phyloP scores from a whole-genome alignment of 2,888 invertebrate species.

The Aricia artaxerxes region DNA sequence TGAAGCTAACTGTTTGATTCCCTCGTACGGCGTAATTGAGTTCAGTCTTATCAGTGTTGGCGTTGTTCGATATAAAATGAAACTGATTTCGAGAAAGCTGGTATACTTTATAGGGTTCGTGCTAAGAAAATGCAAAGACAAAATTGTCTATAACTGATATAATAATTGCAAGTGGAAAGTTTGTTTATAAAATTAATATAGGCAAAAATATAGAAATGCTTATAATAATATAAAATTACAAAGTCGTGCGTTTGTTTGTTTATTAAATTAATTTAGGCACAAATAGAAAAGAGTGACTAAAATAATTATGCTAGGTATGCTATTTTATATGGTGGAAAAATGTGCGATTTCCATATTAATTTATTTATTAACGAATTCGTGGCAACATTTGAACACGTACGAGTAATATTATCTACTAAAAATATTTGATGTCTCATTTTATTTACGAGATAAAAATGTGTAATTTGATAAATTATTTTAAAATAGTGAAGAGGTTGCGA shows the following conservation, averaged over 20 bases:
- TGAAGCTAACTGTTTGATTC: constrained; percentile 30
- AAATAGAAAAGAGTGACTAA: no score
- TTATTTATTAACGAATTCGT: no score
- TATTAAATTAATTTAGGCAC: no score
- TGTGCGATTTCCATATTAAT: no score
- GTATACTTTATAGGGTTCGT: not conserved
- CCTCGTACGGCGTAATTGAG: constrained; percentile 30
- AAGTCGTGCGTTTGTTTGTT: no score
- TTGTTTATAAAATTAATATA: not conserved
- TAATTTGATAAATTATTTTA: constrained; percentile 13
- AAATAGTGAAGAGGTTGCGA: constrained; percentile 2
- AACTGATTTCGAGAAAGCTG: constrained; percentile 25
- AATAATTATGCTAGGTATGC: no score
- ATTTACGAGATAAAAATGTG: not conserved
- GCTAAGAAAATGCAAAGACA: not conserved
- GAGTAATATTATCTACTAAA: not conserved
- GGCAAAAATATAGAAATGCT: no score
- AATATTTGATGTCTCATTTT: not conserved
- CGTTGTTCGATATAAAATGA: constrained; percentile 30
- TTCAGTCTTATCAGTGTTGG: constrained; percentile 30
- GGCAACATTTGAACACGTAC: no score
- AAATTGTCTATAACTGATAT: not conserved
- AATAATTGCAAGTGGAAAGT: not conserved
- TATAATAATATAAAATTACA: no score
- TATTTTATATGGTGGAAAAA: no score